phyloP scores from a whole-genome alignment of 2,888 invertebrate species.

The Octonoba sinensis region DNA sequence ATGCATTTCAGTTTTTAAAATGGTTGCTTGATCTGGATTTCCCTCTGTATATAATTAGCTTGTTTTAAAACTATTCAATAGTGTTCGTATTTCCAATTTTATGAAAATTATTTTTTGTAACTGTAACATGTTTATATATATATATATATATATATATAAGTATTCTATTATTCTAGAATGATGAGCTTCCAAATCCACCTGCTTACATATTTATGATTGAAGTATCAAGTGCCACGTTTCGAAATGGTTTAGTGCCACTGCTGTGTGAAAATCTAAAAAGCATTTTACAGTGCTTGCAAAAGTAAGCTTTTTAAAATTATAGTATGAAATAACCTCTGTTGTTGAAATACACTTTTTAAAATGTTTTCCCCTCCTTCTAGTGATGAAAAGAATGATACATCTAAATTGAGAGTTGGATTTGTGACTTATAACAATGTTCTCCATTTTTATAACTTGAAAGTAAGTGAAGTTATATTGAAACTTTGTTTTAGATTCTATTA shows the following conservation, averaged over 20 bases:
- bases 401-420: slow-evolving; percentile 86
- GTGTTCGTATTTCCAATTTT: neutral
- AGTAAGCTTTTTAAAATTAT: slow-evolving; percentile 75
- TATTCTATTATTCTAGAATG: slow-evolving; percentile 97
- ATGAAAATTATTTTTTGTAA: no score
- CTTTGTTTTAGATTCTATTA: no score
- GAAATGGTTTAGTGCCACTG: slow-evolving; percentile 89
- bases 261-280: slow-evolving; percentile 89
- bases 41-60: neutral
- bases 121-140: neutral
- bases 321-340: neutral
- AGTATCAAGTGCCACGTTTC: slow-evolving; percentile 95
- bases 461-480: slow-evolving; percentile 1
- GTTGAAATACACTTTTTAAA: neutral
- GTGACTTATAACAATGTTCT: slow-evolving; percentile 95
- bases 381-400: slow-evolving; percentile 74
- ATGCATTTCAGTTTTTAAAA: neutral
- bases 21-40: neutral
- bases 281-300: slow-evolving; percentile 83
- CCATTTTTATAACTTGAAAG: slow-evolving; percentile 93
- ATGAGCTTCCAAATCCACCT: slow-evolving; percentile 89
- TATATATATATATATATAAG: slow-evolving; percentile 61
- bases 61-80: neutral
- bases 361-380: slow-evolving; percentile 67
- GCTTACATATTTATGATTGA: slow-evolving; percentile 98